Evolutionary conservation across 1,140 invertebrate genomes (phyloP).

Genomic region (Fopius arisanus): DNA sequence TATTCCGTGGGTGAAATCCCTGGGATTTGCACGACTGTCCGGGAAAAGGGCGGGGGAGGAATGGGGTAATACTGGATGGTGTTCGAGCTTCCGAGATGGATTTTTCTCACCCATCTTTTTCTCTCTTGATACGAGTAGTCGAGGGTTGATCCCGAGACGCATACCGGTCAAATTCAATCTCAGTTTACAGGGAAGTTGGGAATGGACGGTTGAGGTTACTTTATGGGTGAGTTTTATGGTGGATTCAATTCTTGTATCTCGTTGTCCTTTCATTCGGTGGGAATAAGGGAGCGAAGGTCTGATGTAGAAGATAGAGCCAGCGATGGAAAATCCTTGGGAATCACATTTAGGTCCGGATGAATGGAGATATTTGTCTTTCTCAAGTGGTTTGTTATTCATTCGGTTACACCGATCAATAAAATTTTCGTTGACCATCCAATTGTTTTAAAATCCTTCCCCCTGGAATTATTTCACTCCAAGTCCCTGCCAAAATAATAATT

Average conservation of each 20-base stretch:
- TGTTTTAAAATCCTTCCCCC: no score
- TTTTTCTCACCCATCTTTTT: constrained; percentile 9
- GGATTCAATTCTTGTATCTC: background rate
- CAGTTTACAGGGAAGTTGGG: background rate
- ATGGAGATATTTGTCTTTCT: no score
- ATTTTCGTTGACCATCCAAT: no score
- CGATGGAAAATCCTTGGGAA: background rate
- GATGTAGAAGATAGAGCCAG: background rate
- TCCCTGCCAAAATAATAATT: no score
- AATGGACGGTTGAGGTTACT: background rate
- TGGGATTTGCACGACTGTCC: constrained; percentile 16
- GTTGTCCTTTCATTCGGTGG: background rate
- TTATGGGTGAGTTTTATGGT: background rate
- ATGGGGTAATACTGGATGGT: background rate
- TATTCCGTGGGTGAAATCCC: constrained; percentile 11
- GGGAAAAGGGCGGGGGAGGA: background rate
- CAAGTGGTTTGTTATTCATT: no score
- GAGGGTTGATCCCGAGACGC: background rate
- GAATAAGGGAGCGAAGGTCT: background rate
- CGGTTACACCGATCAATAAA: no score
- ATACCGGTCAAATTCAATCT: constrained; percentile 19
- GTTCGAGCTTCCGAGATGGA: constrained; percentile 7
- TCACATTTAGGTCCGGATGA: no score
- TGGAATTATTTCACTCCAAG: no score
- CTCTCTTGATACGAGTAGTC: background rate